A percentile compares a stretch with the other conserved stretches of the same genome.
phyloP scores from a whole-genome alignment of 2,797 vertebrate species.

The Microhierax caerulescens region DNA sequence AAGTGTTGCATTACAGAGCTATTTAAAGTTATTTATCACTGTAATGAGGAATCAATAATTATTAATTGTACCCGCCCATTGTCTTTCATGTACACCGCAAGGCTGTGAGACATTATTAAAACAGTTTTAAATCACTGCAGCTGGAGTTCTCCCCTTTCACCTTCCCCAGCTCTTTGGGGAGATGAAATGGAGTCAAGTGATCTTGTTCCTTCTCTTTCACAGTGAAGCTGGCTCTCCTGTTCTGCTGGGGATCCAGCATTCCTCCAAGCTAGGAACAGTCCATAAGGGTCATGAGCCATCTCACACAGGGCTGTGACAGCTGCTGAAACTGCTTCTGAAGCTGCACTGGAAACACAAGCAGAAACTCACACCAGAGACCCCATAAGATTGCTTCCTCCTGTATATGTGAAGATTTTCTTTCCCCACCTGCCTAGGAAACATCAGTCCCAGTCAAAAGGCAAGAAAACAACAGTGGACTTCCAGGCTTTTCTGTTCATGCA shows the following conservation, averaged over 20 bases:
- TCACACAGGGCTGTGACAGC: background rate
- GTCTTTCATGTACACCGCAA: constrained; percentile 50
- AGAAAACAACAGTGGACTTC: constrained; percentile 65
- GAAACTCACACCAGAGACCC: background rate
- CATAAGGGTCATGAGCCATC: constrained; percentile 40
- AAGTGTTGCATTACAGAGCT: constrained; percentile 51
- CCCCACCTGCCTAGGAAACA: constrained; percentile 60
- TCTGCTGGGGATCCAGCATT: constrained; percentile 71
- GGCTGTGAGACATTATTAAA: constrained; percentile 68
- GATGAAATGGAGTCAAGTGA: constrained; percentile 40
- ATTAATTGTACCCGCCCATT: constrained; percentile 50
- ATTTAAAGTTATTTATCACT: constrained; percentile 72
- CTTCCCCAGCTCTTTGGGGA: constrained; percentile 56
- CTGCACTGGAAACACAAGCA: background rate
- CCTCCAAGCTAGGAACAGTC: constrained; percentile 44
- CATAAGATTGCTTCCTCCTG: constrained; percentile 25
- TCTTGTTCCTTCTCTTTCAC: constrained; percentile 44
- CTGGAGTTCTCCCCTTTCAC: constrained; percentile 65
- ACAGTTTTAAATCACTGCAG: constrained; percentile 44
- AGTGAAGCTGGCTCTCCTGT: background rate
- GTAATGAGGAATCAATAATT: constrained; percentile 60
- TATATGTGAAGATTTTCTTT: constrained; percentile 68
- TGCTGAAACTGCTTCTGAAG: constrained; percentile 22
- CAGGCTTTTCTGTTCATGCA: constrained; percentile 63
- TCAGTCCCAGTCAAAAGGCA: constrained; percentile 54